These are phyloP conservation scores for Phasia obesa DNA, from an alignment of 2,888 invertebrate genomes.

Conservation along the genomic window DNA sequence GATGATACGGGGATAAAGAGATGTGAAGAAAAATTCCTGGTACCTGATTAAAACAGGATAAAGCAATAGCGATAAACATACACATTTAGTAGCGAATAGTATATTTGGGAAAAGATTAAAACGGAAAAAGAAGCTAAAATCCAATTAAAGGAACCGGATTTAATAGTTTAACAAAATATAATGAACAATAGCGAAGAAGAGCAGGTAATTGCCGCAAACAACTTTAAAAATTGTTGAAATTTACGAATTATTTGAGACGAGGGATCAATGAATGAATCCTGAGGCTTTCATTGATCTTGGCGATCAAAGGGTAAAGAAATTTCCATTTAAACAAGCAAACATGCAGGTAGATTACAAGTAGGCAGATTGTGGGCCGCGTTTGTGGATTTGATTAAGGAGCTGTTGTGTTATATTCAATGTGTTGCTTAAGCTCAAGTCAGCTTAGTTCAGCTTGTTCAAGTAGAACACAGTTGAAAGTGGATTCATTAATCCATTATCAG, in stretches of 20 bases:
- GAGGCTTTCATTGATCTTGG: constrained; percentile 60
- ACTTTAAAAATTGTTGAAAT: constrained; percentile 5
- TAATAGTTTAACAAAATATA: constrained; percentile 58
- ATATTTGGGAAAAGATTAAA: constrained; percentile 45
- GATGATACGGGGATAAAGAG: not conserved
- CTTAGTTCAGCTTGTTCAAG: not conserved
- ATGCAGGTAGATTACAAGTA: constrained; percentile 51
- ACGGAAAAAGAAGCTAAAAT: constrained; percentile 56
- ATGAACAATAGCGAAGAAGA: not conserved
- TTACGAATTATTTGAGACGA: constrained; percentile 10
- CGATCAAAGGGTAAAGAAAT: constrained; percentile 37
- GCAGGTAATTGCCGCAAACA: not conserved
- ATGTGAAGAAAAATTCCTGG: constrained; percentile 13
- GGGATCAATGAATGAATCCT: constrained; percentile 68
- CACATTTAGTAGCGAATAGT: not conserved
- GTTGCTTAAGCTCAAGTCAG: constrained; percentile 29
- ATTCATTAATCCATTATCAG: constrained; percentile 48
- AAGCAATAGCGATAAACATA: not conserved
- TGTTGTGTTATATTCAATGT: not conserved
- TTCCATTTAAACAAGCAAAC: constrained; percentile 8
- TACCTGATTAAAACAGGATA: constrained; percentile 50
- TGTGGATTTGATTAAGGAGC: constrained; percentile 44
- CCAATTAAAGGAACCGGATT: constrained; percentile 64
- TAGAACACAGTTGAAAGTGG: constrained; percentile 16
- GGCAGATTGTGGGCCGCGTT: constrained; percentile 57